Evolutionary conservation across 2,888 invertebrate genomes (phyloP), one percentile per base, ranked within the genome.

Genomic region (Sphinx pinastri): DNA sequence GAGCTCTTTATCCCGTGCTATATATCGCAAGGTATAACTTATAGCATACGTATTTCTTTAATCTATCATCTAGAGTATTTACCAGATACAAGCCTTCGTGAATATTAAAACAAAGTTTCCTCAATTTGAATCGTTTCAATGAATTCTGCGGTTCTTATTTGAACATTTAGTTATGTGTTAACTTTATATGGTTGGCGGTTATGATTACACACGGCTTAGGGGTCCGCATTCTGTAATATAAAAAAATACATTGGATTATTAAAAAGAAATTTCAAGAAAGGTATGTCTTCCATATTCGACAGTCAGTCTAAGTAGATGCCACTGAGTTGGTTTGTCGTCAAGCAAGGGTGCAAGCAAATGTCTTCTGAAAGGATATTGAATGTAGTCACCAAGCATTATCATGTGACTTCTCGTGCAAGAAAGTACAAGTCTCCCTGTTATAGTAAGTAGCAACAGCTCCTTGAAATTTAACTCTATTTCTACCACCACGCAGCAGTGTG

Each of bases 111-210:
- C 47, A 49, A 63, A 49, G 12, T 63, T 63, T 63, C 63, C 63
- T 63, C 63, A 49, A 25, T 49, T 19, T 49, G 49, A 63, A 63
- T 49, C 49, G 63, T 63, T 63, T 63, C 63, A 63, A 63, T 63
- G 63, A 63, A 63, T 63, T 63, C 49, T 63, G 63, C 63, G 63
- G 63, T 63, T 63, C 55, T 55, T 49, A 49, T 63, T 63, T 63
- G 63, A 49, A 47, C 63, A 47, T 19, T 63, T 49, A 63, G 49
- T 63, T 63, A 63, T 63, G 63, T 47, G 49, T 63, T 49, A 63
- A 63, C 63, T 45, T 16, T 13, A 63, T 19, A 16, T 45, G 55
- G 49, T 47, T 19, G 63, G 11, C 57, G 19, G 25, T 19, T 63
- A 63, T 16, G 63, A 63, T 63, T 63, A 49, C 49, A 49, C 49